Conservation (phyloP, 2,888 invertebrate species). For the Aplocera efformata region DNA sequence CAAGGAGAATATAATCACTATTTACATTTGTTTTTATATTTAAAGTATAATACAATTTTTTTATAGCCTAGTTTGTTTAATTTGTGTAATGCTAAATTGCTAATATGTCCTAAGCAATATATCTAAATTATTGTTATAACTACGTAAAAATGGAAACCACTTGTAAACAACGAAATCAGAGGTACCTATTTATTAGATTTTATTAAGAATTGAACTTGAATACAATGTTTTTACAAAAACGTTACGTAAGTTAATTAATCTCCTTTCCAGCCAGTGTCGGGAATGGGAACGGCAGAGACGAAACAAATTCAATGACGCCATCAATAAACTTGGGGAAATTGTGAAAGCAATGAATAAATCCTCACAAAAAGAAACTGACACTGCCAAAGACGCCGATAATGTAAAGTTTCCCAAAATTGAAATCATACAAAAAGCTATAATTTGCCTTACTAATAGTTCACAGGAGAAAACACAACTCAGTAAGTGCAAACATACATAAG, state of each 20-base stretch:
- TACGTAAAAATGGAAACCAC: constrained; percentile 40
- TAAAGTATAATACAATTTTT: no score
- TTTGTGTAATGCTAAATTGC: no score
- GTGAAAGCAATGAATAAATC: constrained; percentile 51
- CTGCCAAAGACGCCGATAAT: constrained; percentile 48
- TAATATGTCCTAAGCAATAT: no score
- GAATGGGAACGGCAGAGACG: constrained; percentile 86
- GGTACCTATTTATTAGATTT: constrained; percentile 6
- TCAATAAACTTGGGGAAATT: constrained; percentile 59
- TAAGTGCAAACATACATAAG: constrained; percentile 43
- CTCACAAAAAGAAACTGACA: constrained; percentile 11
- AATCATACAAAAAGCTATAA: constrained; percentile 66
- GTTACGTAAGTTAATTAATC: no score
- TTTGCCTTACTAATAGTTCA: constrained; percentile 53
- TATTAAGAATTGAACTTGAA: no score
- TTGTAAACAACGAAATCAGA: constrained; percentile 49
- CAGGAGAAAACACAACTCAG: constrained; percentile 65
- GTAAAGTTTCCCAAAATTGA: constrained; percentile 69
- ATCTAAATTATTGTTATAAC: no score
- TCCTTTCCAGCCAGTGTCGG: constrained; percentile 77
- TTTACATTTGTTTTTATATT: no score
- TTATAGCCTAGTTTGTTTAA: no score
- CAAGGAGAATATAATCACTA: no score
- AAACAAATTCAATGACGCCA: constrained; percentile 82
- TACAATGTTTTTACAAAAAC: neutral